Evolutionary conservation across 2,888 invertebrate genomes (phyloP).

Genomic region (Oscheius myriophilus): DNA sequence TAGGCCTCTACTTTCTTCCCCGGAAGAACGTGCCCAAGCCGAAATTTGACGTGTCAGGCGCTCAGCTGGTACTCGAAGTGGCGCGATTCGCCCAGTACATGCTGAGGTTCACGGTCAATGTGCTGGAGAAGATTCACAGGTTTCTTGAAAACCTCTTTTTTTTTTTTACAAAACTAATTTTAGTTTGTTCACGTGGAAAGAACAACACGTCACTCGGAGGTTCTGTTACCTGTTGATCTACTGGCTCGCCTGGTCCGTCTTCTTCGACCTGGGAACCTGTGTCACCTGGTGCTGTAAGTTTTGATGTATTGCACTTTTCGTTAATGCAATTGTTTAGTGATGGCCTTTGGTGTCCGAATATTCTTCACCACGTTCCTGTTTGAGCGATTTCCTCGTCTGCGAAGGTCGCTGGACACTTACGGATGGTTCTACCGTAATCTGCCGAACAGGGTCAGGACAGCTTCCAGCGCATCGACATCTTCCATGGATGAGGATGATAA

Average conservation of each 20-base stretch:
- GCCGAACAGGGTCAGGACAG: constrained; percentile 13
- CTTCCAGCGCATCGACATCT: background rate
- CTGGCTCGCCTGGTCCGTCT: constrained; percentile 67
- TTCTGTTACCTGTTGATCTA: constrained; percentile 68
- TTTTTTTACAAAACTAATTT: too few species aligned
- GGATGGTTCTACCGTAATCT: constrained; percentile 57
- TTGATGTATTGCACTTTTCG: background rate
- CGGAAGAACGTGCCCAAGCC: constrained; percentile 54
- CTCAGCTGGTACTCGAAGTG: constrained; percentile 72
- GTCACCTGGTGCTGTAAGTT: constrained; percentile 64
- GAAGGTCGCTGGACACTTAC: constrained; percentile 70
- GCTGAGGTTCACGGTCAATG: constrained; percentile 57
- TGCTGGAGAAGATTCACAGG: constrained; percentile 73
- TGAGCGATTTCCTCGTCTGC: constrained; percentile 73
- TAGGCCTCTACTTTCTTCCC: constrained; percentile 64
- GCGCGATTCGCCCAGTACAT: constrained; percentile 73
- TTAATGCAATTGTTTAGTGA: constrained; percentile 32
- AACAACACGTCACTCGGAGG: constrained; percentile 68
- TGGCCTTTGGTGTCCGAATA: constrained; percentile 72
- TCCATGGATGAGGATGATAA: background rate
- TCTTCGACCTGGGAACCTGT: constrained; percentile 68
- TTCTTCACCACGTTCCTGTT: constrained; percentile 74
- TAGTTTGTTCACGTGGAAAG: constrained; percentile 72
- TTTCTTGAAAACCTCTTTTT: too few species aligned
- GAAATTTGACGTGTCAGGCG: constrained; percentile 59